phyloP scores from a whole-genome alignment of 2,113 vertebrate species.

The Alectura lathami region DNA sequence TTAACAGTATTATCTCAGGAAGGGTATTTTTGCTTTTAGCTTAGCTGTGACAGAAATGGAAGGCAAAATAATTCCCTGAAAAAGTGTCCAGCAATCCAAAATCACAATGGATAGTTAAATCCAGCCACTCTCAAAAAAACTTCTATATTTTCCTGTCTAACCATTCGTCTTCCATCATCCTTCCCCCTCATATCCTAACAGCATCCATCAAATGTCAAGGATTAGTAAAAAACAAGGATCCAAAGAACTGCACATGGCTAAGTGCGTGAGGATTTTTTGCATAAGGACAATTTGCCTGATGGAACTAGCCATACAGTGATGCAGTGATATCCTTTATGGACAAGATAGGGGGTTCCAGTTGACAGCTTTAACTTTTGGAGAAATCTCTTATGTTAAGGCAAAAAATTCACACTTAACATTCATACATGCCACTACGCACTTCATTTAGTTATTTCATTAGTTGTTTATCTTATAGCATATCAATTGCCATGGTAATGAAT shows the following conservation, averaged over 20 bases:
- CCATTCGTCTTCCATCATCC: background rate
- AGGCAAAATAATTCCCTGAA: background rate
- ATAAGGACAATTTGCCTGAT: background rate
- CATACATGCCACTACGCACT: background rate
- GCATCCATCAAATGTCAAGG: background rate
- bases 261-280: background rate
- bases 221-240: background rate
- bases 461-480: slow-evolving; percentile 4
- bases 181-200: background rate
- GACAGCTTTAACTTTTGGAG: background rate
- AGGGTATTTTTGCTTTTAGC: background rate
- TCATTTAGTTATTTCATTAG: slow-evolving; percentile 1
- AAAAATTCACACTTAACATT: background rate
- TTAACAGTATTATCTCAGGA: background rate
- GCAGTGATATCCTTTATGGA: background rate
- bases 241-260: background rate
- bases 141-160: background rate
- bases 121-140: background rate
- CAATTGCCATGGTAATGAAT: background rate
- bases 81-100: background rate
- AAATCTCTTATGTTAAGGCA: background rate
- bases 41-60: background rate
- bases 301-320: background rate
- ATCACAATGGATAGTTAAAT: background rate
- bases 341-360: background rate